Evolutionary conservation across 1,140 invertebrate genomes (phyloP), one percentile per base, ranked within the genome.

Genomic region (Pinna nobilis): DNA sequence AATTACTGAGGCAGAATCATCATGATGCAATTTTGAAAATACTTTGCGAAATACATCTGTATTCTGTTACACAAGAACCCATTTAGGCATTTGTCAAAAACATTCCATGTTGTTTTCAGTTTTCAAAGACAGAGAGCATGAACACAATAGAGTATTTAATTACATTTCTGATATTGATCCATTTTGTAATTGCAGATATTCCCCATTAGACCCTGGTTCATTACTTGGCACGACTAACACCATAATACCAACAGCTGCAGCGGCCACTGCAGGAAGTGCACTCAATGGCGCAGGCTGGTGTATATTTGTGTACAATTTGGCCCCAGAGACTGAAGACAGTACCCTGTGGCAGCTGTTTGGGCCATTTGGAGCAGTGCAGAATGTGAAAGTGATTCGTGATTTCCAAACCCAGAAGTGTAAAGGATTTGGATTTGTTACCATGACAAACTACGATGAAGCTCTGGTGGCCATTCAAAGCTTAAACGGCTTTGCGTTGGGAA

Each of bases 391-490:
- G 61, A 98, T 99, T 84, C 94, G 97, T 74, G 98, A 99, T 91
- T 92, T 97, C 84, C 95, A 98, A 90, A 98, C 97, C 74, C 97
- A 98, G 91, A 99, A 99, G 91, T 99, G 98, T 93, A 99, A 99
- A 91, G 98, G 98, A 81, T 99, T 98, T 89, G 98, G 97, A n/a
- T 99, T 99, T 90, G 97, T 99, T 70, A 99, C 97, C 65, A 99
- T 99, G 98, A 98, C 97, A 83, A 98, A 99, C 90, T 99, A 99
- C 91, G 97, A 99, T 89, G 98, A 99, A 88, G 97, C 98, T 15
- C 93, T 98, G 30, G 94, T 98, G 73, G 98, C 98, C 64, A 99
- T 99, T 83, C 96, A 98, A 89, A 97, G 96, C 74, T 92, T 99
- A 70, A 99, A 99, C 90, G 98, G 98, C 61, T 99, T 98, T 91